Evolutionary conservation across 2,797 vertebrate genomes (phyloP), one percentile per base, ranked within the genome.

Genomic region (Petrocephalus sullivani): DNA sequence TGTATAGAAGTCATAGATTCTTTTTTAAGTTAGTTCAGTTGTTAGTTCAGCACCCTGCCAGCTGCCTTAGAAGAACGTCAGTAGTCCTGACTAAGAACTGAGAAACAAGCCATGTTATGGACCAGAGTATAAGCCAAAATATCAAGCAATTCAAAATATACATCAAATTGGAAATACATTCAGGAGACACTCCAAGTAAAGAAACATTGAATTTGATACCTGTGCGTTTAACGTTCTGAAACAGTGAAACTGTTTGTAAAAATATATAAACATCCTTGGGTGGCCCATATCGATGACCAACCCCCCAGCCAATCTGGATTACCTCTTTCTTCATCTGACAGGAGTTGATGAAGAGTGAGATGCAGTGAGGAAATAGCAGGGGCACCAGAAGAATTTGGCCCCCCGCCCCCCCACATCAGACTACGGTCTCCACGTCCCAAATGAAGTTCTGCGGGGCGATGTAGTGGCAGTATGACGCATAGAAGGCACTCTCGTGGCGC

Each of bases 381-480:
- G 64, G 12, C 28, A 71, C 28, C 64, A 71, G 28, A 1, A 67
- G 61, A 10, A 28, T 33, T 23, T 49, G 41, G 75, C 9, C 49
- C 49, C 5, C 16, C 21, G 21, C 51, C 0, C 21, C 14, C 71
- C 41, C 4, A 21, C 7, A 81, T 96, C 93, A 97, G 89, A 96
- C 95, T 91, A 96, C 90, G 0, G 95, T 96, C 92, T 96, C 96
- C 1, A 95, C 93, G 92, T 95, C 96, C 91, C 94, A 94, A 90
- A 82, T 93, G 90, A 95, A 94, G 92, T 93, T 95, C 33, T 89
- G 91, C 57, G 95, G 95, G 89, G 96, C 95, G 92, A 95, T 93
- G 82, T 96, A 96, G 91, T 96, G 96, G 91, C 95, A 96, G 90
- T 96, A 96, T 90, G 91, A 94, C 90, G 95, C 94, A 51, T 95